Evolutionary conservation across 2,888 invertebrate species (phyloP).

Genomic region (Phorcus lineatus): DNA sequence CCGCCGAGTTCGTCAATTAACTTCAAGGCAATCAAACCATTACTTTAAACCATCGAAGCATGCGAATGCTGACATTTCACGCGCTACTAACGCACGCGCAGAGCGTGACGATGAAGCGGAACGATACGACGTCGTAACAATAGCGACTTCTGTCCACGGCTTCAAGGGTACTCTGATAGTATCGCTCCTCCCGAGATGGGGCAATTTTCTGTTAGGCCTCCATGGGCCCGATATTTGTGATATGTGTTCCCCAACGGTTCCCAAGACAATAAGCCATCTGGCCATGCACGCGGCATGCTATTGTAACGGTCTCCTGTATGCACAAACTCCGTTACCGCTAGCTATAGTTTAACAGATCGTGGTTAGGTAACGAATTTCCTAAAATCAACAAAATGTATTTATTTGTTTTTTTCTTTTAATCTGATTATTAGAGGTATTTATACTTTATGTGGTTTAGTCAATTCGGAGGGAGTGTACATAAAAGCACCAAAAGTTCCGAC

Average conservation of each 20-base stretch:
- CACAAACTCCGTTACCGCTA: neutral
- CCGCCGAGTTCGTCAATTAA: neutral
- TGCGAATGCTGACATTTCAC: neutral
- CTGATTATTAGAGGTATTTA: no score
- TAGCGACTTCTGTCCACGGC: constrained; percentile 7
- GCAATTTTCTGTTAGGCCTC: constrained; percentile 19
- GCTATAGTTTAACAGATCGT: neutral
- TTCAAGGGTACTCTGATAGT: neutral
- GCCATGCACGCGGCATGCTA: neutral
- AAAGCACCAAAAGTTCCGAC: no score
- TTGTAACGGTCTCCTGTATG: neutral
- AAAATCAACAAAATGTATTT: neutral
- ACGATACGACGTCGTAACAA: constrained; percentile 16
- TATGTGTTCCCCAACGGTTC: constrained; percentile 10
- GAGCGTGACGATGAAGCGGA: constrained; percentile 4
- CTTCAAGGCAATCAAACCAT: constrained; percentile 4
- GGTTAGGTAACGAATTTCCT: neutral
- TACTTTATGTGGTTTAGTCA: no score
- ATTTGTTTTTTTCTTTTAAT: neutral
- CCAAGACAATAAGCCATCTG: constrained; percentile 3
- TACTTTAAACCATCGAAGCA: neutral
- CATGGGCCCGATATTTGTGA: constrained; percentile 1
- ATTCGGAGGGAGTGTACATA: no score
- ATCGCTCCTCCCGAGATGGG: neutral
- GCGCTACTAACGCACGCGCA: neutral